Evolutionary conservation across 2,797 vertebrate species (phyloP).

Genomic region (Arctocebus calabarensis): DNA sequence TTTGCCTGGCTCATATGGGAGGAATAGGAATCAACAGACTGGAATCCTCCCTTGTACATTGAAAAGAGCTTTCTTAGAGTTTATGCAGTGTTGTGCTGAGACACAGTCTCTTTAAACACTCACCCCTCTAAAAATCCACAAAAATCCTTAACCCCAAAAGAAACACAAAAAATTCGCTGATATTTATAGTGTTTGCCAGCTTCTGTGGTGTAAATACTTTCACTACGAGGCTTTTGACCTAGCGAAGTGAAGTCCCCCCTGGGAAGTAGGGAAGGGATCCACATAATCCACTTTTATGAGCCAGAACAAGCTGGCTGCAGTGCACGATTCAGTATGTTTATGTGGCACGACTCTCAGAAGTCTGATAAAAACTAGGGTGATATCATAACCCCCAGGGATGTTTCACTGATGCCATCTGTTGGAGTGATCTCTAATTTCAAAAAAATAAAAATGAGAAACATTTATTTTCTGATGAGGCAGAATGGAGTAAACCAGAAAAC

Average conservation of each 20-base stretch:
- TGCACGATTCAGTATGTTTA: not conserved
- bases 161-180: not conserved
- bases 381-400: not conserved
- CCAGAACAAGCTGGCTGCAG: not conserved
- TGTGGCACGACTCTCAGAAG: not conserved
- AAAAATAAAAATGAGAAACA: not conserved
- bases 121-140: not conserved
- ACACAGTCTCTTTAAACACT: not conserved
- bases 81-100: not conserved
- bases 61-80: not conserved
- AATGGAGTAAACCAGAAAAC: not conserved
- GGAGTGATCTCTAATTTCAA: not conserved
- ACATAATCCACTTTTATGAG: not conserved
- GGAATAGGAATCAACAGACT: not conserved
- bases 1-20: not conserved
- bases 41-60: not conserved
- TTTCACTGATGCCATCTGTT: not conserved
- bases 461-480: slow-evolving; percentile 19
- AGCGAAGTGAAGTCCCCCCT: not conserved
- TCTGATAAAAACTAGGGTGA: not conserved
- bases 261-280: not conserved
- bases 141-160: not conserved
- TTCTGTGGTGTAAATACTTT: not conserved
- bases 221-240: not conserved
- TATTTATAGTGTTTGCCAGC: not conserved